Conservation (phyloP, 2,113 vertebrate genomes). For the Campylomormyrus numenius region DNA sequence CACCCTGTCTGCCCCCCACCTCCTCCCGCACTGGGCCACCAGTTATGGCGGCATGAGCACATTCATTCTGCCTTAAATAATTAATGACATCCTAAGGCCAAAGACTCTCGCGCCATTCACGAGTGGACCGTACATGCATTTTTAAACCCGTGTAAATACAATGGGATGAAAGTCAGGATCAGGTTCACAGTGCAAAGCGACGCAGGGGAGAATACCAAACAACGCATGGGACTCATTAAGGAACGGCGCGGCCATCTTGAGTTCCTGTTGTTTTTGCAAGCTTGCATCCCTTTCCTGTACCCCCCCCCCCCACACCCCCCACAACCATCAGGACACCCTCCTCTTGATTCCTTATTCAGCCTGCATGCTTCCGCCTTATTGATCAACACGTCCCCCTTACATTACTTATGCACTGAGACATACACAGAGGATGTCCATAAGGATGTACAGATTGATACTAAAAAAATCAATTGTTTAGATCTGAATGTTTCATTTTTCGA, state of each 20-base stretch:
- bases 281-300: background rate
- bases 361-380: constrained; percentile 19
- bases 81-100: constrained; percentile 10
- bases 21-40: background rate
- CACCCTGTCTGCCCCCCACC: background rate
- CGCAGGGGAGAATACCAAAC: constrained; percentile 19
- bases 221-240: constrained; percentile 28
- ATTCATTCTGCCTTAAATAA: background rate
- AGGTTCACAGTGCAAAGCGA: background rate
- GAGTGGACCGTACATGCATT: constrained; percentile 4
- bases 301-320: background rate
- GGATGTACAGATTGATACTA: background rate
- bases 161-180: constrained; percentile 9
- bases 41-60: background rate
- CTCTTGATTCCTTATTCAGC: constrained; percentile 9
- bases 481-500: background rate
- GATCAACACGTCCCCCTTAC: constrained; percentile 34
- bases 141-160: constrained; percentile 22
- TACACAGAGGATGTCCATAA: background rate
- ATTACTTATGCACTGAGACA: background rate
- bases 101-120: background rate
- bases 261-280: background rate
- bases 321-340: background rate
- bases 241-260: background rate
- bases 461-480: background rate